These are phyloP conservation scores for Protodeltote pygarga DNA, from an alignment of 2,888 invertebrate species.

Conservation along the genomic window DNA sequence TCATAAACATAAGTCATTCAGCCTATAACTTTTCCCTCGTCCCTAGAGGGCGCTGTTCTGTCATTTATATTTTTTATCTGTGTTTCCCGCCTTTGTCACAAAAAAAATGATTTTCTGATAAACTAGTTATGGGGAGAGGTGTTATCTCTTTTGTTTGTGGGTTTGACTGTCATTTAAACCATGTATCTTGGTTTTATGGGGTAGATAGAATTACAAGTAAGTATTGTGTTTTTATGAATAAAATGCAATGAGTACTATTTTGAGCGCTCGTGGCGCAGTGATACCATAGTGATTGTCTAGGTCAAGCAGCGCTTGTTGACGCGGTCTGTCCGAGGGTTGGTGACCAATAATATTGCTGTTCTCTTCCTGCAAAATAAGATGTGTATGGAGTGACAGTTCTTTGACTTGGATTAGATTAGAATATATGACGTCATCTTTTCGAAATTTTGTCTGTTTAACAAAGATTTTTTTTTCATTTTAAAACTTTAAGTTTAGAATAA, in stretches of 20 bases:
- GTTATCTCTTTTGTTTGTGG: slow-evolving; percentile 39
- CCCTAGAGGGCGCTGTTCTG: slow-evolving; percentile 33
- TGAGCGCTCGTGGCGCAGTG: too few species aligned
- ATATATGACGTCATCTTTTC: too few species aligned
- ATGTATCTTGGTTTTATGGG: slow-evolving; percentile 19
- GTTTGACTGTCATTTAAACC: slow-evolving; percentile 31
- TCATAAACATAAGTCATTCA: slow-evolving; percentile 10
- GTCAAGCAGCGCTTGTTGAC: too few species aligned
- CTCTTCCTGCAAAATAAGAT: too few species aligned
- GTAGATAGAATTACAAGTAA: slow-evolving; percentile 19
- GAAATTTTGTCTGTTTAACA: too few species aligned
- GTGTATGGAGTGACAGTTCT: too few species aligned
- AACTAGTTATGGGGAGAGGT: slow-evolving; percentile 23
- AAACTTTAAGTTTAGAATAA: too few species aligned
- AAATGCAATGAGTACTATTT: not conserved
- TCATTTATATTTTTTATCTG: slow-evolving; percentile 52
- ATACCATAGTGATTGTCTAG: too few species aligned
- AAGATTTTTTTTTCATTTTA: too few species aligned
- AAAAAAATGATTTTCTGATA: slow-evolving; percentile 44
- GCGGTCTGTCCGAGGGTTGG: too few species aligned
- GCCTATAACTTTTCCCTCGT: slow-evolving; percentile 30
- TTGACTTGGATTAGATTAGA: too few species aligned
- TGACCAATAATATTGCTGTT: too few species aligned
- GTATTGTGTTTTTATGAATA: not conserved
- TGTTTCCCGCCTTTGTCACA: slow-evolving; percentile 28